Conservation (phyloP, 2,888 invertebrate genomes). For the Agrochola macilenta region DNA sequence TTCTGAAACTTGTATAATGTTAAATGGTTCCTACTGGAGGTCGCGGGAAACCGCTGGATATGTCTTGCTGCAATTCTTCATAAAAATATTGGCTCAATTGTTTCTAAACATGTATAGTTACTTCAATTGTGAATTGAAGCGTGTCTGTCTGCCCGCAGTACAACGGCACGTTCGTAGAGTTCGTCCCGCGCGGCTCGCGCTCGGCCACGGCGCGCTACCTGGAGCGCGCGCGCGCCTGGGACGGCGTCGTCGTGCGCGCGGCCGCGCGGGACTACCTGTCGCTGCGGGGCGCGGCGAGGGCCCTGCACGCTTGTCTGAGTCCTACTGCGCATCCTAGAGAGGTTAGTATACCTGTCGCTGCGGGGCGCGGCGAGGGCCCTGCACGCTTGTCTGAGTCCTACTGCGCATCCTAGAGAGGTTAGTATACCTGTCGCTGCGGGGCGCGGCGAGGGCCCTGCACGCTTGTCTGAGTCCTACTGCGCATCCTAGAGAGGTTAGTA, state of each 20-base stretch:
- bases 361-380: too few species aligned
- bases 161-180: slow-evolving; percentile 94
- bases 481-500: too few species aligned
- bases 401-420: too few species aligned
- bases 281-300: slow-evolving; percentile 88
- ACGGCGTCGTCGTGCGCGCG: slow-evolving; percentile 94
- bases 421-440: too few species aligned
- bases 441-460: too few species aligned
- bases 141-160: slow-evolving; percentile 79
- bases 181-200: slow-evolving; percentile 91
- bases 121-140: background rate
- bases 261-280: slow-evolving; percentile 94
- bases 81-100: background rate
- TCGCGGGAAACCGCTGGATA: background rate
- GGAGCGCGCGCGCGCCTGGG: slow-evolving; percentile 93
- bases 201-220: slow-evolving; percentile 93
- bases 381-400: too few species aligned
- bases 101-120: background rate
- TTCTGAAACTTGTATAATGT: background rate
- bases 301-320: slow-evolving; percentile 95
- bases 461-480: too few species aligned
- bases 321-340: slow-evolving; percentile 94
- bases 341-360: slow-evolving; percentile 85
- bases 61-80: background rate
- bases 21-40: background rate